Percentiles rank a stretch among this genome's conserved stretches.
Evolutionary conservation across 2,888 invertebrate genomes (phyloP).

Genomic region (Oligia fasciuncula): DNA sequence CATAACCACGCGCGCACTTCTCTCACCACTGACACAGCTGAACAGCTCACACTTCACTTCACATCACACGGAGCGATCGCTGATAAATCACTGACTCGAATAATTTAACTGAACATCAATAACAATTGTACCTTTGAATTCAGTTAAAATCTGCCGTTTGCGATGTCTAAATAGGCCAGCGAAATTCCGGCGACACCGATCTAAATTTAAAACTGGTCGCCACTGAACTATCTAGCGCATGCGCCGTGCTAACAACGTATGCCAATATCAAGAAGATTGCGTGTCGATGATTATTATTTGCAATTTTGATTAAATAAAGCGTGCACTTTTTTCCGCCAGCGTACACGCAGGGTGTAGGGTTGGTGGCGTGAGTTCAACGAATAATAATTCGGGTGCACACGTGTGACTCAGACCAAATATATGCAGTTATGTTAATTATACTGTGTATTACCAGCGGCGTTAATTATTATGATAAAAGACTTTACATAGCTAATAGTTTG

Average conservation of each 20-base stretch:
- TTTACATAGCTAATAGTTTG: constrained; percentile 48
- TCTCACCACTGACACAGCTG: constrained; percentile 50
- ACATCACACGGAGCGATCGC: constrained; percentile 55
- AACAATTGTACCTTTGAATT: constrained; percentile 70
- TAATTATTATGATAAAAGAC: constrained; percentile 52
- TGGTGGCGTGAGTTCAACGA: constrained; percentile 48
- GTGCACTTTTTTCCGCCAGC: constrained; percentile 48
- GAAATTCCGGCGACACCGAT: constrained; percentile 81
- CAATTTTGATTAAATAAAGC: constrained; percentile 52
- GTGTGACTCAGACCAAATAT: constrained; percentile 61
- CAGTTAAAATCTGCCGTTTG: constrained; percentile 78
- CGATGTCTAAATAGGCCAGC: constrained; percentile 83
- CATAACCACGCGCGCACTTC: constrained; percentile 71
- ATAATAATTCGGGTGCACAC: constrained; percentile 52
- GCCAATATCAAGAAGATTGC: constrained; percentile 75
- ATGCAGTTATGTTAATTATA: constrained; percentile 53
- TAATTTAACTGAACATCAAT: constrained; percentile 65
- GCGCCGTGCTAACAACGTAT: constrained; percentile 76
- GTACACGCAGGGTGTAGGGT: constrained; percentile 44
- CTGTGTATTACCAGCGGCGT: constrained; percentile 34
- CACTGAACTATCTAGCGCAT: constrained; percentile 81
- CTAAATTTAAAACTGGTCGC: constrained; percentile 87
- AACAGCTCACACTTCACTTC: constrained; percentile 62
- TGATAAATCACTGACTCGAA: constrained; percentile 68
- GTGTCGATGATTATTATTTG: constrained; percentile 66